phyloP scores from a whole-genome alignment of 2,888 invertebrate genomes.

The Agonopterix heracliana region DNA sequence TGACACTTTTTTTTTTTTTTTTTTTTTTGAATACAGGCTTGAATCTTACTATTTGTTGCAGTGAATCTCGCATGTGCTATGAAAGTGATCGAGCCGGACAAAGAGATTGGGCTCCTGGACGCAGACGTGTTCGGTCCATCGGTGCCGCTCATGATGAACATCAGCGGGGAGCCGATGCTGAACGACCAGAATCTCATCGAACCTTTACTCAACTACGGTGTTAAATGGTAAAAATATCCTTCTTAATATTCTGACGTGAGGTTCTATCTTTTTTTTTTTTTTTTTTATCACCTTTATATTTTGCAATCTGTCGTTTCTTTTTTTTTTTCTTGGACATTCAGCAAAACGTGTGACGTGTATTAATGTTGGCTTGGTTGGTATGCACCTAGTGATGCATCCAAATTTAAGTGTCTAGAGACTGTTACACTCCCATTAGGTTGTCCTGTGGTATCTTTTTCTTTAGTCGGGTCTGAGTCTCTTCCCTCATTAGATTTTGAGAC shows the following conservation, averaged over 20 bases:
- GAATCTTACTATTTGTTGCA: conserved; percentile 33
- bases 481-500: too few species aligned
- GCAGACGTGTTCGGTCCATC: conserved; percentile 97
- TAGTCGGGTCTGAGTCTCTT: too few species aligned
- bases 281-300: neutral
- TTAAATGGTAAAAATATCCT: conserved; percentile 86
- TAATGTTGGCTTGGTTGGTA: too few species aligned
- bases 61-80: conserved; percentile 91
- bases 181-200: conserved; percentile 88
- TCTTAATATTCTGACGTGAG: neutral
- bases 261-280: too few species aligned
- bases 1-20: too few species aligned
- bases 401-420: too few species aligned
- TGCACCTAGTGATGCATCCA: too few species aligned
- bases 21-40: too few species aligned
- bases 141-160: conserved; percentile 95
- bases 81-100: conserved; percentile 78
- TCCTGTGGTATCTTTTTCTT: too few species aligned
- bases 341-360: too few species aligned
- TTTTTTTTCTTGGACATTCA: too few species aligned
- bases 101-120: conserved; percentile 90
- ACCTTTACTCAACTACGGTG: conserved; percentile 92
- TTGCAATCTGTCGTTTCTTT: too few species aligned
- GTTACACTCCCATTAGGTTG: neutral
- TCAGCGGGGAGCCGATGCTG: conserved; percentile 87